Percentiles rank a stretch among this genome's conserved stretches.
phyloP scores from a whole-genome alignment of 2,797 vertebrate species.

The Falco columbarius region DNA sequence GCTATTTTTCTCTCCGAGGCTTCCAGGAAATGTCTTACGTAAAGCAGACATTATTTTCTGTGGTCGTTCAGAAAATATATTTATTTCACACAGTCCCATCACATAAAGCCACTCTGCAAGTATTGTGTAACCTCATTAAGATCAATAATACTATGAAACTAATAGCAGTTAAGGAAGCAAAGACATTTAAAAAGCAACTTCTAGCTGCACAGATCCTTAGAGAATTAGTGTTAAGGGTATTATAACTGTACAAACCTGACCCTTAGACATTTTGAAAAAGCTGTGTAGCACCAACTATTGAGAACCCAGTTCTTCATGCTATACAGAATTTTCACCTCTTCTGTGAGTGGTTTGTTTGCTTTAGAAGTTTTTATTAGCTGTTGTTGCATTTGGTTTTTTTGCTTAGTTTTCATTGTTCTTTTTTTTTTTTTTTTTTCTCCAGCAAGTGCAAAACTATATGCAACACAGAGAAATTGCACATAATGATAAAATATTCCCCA shows the following conservation, averaged over 20 bases:
- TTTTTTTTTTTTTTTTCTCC: neutral
- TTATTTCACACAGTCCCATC: neutral
- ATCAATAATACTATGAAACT: neutral
- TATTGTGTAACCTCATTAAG: neutral
- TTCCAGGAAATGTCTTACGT: neutral
- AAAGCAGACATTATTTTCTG: neutral
- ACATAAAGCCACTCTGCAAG: neutral
- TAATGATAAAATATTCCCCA: neutral
- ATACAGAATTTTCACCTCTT: neutral
- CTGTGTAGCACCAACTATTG: neutral
- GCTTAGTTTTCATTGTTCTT: neutral
- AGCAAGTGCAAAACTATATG: neutral
- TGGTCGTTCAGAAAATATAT: neutral
- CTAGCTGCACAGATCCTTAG: neutral
- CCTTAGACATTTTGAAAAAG: neutral
- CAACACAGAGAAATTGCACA: neutral
- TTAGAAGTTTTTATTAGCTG: neutral
- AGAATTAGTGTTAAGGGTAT: neutral
- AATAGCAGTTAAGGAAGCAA: neutral
- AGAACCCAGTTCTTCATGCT: neutral
- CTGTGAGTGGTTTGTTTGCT: neutral
- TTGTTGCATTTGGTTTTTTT: rapidly evolving
- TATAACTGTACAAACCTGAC: neutral
- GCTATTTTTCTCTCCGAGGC: neutral
- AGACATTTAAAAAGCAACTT: neutral